Evolutionary conservation across 2,113 vertebrate genomes (phyloP), one percentile per base, ranked within the genome.

Genomic region (Ictalurus furcatus): DNA sequence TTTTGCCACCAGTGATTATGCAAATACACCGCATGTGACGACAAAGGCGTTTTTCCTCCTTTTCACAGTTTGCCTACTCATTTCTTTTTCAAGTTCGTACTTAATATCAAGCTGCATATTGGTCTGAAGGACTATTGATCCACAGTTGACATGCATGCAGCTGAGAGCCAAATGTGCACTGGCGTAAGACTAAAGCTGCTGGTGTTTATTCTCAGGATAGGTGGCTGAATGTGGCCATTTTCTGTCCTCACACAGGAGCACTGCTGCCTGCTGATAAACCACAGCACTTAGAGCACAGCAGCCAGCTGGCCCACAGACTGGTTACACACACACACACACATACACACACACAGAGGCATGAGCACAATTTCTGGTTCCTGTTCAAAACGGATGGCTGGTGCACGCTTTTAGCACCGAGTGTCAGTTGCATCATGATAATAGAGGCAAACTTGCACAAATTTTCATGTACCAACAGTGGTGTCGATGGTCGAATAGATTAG

Each of bases 261-360:
- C 79, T 87, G 89, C 78, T 74, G 69, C 78, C 52, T 83, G 65
- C 63, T 83, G 85, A 86, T 74, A 89, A 86, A 59, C 67, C 65
- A 61, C 34, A 37, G 78, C 74, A 40, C 30, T 48, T 30, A 40
- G 37, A 48, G 6, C 37, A 30, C 9, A 67, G 21, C 25, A 85
- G 69, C 71, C 88, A 84, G 83, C 71, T 85, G 58, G 73, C 44
- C 58, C 44, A 56, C n/a, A 85, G 54, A 40, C 16, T 1, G 6
- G 61, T 19, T 23, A 44, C n/a, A 40, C 71, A 8, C 17, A 28
- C 28, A 44, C 13, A 40, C 40, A 40, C 40, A 40, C 2, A 40
- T 1, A 40, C 40, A 40, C 40, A 4, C 40, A 40, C 40, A 40
- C 40, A 40, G 6, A 58, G 28, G 34, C 28, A 40, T 11, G 58